phyloP scores from a whole-genome alignment of 2,113 vertebrate species.

The Hystrix cristata region DNA sequence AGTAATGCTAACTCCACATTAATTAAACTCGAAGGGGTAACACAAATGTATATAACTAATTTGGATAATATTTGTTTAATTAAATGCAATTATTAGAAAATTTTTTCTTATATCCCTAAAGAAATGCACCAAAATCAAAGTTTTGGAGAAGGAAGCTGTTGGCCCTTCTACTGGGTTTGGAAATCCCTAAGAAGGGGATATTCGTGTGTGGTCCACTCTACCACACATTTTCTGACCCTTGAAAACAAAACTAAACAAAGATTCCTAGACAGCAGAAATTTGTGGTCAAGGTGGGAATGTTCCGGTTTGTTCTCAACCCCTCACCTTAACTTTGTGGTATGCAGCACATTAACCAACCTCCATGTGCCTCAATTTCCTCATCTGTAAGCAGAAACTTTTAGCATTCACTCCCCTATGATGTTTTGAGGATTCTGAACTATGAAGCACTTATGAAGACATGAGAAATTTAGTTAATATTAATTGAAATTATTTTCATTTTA shows the following conservation, averaged over 20 bases:
- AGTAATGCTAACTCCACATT: slow-evolving; percentile 37
- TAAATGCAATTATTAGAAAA: background rate
- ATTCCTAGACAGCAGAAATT: background rate
- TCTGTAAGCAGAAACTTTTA: background rate
- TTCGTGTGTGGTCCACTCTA: background rate
- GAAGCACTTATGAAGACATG: background rate
- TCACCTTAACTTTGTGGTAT: background rate
- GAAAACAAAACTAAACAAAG: background rate
- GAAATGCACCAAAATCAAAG: background rate
- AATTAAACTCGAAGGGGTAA: slow-evolving; percentile 42
- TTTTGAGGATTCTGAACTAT: background rate
- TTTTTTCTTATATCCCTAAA: background rate
- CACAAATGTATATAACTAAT: background rate
- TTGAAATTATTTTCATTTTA: slow-evolving; percentile 22
- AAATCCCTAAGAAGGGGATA: background rate
- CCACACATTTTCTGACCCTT: background rate
- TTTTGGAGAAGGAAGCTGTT: background rate
- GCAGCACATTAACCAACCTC: background rate
- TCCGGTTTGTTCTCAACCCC: too few species aligned
- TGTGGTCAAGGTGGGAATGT: fast-evolving
- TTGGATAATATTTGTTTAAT: background rate
- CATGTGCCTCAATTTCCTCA: background rate
- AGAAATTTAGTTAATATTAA: background rate
- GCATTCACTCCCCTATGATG: background rate
- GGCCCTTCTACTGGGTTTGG: background rate